A percentile compares a stretch with the other conserved stretches of the same genome.
These are phyloP conservation scores for Prionace glauca DNA, from an alignment of 2,797 vertebrate species.

Conservation along the genomic window DNA sequence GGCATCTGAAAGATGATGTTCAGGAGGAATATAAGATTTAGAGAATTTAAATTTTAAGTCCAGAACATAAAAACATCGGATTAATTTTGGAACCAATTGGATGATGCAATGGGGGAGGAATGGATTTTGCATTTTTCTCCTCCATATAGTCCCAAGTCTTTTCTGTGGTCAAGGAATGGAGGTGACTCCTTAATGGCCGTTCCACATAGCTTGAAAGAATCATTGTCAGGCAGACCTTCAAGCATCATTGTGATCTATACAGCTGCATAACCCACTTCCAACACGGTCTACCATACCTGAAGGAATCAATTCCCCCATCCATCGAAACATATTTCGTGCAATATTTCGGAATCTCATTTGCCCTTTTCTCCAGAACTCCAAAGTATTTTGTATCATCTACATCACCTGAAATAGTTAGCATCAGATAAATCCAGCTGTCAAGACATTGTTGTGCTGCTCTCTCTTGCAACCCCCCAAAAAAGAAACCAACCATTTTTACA, in stretches of 20 bases:
- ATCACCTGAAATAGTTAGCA: background rate
- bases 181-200: background rate
- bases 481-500: background rate
- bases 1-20: background rate
- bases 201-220: background rate
- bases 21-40: background rate
- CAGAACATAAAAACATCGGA: background rate
- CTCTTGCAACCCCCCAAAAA: background rate
- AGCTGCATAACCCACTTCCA: background rate
- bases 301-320: background rate
- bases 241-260: background rate
- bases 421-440: background rate
- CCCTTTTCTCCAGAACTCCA: background rate
- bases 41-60: background rate
- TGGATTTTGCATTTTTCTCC: background rate
- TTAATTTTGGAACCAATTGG: background rate
- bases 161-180: background rate
- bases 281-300: background rate
- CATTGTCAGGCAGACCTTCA: background rate
- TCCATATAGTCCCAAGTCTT: background rate
- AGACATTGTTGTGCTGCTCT: background rate
- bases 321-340: background rate
- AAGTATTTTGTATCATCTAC: background rate
- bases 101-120: background rate
- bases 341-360: background rate